phyloP scores from a whole-genome alignment of 2,888 invertebrate species.

The Microplitis deprimator region DNA sequence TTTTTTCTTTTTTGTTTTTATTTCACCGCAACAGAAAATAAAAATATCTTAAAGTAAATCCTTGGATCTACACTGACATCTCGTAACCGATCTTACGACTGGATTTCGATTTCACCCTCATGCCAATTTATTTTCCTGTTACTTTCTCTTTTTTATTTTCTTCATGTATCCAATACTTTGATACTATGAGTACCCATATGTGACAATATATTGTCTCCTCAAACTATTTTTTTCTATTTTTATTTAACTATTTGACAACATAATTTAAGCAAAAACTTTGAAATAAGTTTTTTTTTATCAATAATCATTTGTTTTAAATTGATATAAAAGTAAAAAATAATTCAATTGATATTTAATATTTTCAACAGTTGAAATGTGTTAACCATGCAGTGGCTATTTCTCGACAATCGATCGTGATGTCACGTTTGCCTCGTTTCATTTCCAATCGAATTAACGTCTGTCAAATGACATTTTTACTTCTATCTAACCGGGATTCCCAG shows the following conservation, averaged over 20 bases:
- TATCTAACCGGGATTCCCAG: slow-evolving; percentile 7
- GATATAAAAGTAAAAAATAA: not conserved
- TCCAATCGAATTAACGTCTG: slow-evolving; percentile 40
- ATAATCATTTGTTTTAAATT: not conserved
- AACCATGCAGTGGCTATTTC: slow-evolving; percentile 11
- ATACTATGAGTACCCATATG: not conserved
- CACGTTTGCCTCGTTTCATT: slow-evolving; percentile 31
- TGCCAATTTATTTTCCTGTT: slow-evolving; percentile 8
- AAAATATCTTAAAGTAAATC: slow-evolving; percentile 42
- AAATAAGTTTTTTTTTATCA: not conserved
- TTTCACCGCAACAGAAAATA: slow-evolving; percentile 21
- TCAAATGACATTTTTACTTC: slow-evolving; percentile 35
- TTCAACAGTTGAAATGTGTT: slow-evolving; percentile 7
- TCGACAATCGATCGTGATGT: slow-evolving; percentile 33
- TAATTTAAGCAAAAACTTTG: not conserved
- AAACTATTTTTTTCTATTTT: not conserved
- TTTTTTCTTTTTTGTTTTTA: slow-evolving; percentile 12
- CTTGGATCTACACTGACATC: slow-evolving; percentile 40
- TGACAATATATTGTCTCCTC: slow-evolving; percentile 9
- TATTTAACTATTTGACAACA: not conserved
- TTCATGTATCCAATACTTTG: not conserved
- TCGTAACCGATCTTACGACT: slow-evolving; percentile 45
- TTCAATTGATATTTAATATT: not conserved
- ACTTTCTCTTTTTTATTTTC: not conserved
- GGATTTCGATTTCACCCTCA: slow-evolving; percentile 39